These are phyloP conservation scores for Rallus limicola DNA, from an alignment of 2,113 vertebrate genomes.

Conservation along the genomic window DNA sequence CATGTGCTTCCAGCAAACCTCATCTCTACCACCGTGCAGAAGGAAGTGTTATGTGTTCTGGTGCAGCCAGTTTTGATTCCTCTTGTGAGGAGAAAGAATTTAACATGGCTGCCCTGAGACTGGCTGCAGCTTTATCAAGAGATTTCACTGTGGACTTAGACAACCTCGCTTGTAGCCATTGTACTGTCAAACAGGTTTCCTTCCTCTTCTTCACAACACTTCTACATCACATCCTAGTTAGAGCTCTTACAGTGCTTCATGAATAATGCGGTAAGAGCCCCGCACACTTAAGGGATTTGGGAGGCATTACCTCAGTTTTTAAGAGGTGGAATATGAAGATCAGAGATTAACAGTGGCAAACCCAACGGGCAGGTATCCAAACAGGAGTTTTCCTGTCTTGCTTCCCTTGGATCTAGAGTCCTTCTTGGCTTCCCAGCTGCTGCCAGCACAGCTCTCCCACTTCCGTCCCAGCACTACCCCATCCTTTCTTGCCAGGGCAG, in stretches of 20 bases:
- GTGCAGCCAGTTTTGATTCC: background rate
- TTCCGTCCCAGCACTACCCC: background rate
- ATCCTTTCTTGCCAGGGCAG: background rate
- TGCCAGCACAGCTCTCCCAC: background rate
- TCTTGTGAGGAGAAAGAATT: background rate
- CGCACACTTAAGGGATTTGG: background rate
- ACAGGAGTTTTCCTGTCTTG: background rate
- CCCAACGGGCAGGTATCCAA: background rate
- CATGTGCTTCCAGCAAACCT: background rate
- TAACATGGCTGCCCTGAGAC: background rate
- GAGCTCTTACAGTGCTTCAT: slow-evolving; percentile 17
- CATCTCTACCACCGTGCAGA: background rate
- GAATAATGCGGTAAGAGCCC: background rate
- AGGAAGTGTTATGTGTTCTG: background rate
- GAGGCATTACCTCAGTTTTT: slow-evolving; percentile 28
- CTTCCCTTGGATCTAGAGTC: background rate
- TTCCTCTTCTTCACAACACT: slow-evolving; percentile 32
- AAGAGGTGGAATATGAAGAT: background rate
- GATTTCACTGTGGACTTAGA: background rate
- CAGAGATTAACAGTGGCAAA: slow-evolving; percentile 15
- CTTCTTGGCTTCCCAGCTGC: background rate
- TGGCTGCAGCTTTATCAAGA: background rate
- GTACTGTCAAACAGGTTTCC: slow-evolving; percentile 40
- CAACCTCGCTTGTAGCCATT: background rate
- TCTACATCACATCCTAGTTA: slow-evolving; percentile 21